Evolutionary conservation across 2,797 vertebrate species (phyloP), one percentile per base, ranked within the genome.

Genomic region (Lepidocolaptes lacrymiger): DNA sequence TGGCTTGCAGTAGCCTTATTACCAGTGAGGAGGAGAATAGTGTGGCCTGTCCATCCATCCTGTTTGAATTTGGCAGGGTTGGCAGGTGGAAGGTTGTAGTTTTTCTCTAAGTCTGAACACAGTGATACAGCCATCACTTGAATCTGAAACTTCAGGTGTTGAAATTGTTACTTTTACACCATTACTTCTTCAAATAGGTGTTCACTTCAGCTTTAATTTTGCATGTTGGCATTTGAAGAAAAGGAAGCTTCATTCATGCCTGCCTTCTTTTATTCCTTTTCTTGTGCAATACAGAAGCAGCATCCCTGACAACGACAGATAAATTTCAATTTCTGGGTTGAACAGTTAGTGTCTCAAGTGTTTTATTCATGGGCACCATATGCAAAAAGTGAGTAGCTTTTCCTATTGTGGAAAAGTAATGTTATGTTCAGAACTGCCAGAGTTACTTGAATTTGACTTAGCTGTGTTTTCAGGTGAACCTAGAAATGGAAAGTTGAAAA

Each of bases 381-480:
- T 80, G 90, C 96, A 97, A 94, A 97, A 97, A 83, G 71, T 88
- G 73, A 97, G 92, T 95, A 97, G 95, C 95, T 91, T 91, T 97
- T 97, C 92, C 94, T 89, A 28, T 96, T 96, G 96, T 97, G 97
- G 97, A 97, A 98, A 98, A 98, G 97, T 88, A 97, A 98, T 99
- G 98, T 98, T 98, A 96, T 98, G 97, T 97, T 98, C 98, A 98
- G 85, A 98, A 93, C 98, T 98, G 98, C 98, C 98, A 98, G 94
- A 98, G 96, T 97, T 97, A 98, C 95, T 99, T 96, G 96, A 84
- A 92, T 98, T 98, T 98, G 97, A 98, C 98, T 98, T 97, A 95
- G 96, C 95, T 88, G 86, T 89, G 96, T 98, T 95, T 96, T 97
- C 96, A 98, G 96, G 96, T 97, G 96, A 96, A 97, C 63, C 94